Percentiles rank a stretch among this genome's conserved stretches.
These are phyloP conservation scores for Diploscapter pachys DNA, from an alignment of 1,140 invertebrate genomes.

Conservation along the genomic window DNA sequence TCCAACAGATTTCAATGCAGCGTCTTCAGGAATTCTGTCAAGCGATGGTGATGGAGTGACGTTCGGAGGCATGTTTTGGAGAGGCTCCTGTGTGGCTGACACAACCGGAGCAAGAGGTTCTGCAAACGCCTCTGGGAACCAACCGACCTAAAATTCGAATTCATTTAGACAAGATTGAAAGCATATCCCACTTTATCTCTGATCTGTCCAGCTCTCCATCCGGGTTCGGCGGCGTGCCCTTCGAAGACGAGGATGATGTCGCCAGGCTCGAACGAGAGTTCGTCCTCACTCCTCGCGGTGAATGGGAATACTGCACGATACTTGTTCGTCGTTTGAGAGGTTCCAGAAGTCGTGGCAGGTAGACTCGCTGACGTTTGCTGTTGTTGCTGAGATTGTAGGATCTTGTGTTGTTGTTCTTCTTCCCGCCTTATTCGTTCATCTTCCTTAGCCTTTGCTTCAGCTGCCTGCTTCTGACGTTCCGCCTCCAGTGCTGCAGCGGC, in stretches of 20 bases:
- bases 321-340: slow-evolving; percentile 32
- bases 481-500: neutral
- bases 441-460: neutral
- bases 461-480: neutral
- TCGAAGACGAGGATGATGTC: slow-evolving; percentile 84
- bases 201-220: slow-evolving; percentile 87
- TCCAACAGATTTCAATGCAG: slow-evolving; percentile 12
- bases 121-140: slow-evolving; percentile 96
- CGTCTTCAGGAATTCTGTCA: slow-evolving; percentile 47
- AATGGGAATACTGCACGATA: slow-evolving; percentile 91
- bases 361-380: neutral
- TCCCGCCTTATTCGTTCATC: too few relatives aligned
- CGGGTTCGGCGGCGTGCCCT: slow-evolving; percentile 83
- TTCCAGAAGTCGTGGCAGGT: slow-evolving; percentile 7
- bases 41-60: slow-evolving; percentile 53
- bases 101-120: slow-evolving; percentile 68
- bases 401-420: too few relatives aligned
- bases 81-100: slow-evolving; percentile 32
- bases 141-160: slow-evolving; percentile 66
- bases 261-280: slow-evolving; percentile 83
- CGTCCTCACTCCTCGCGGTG: slow-evolving; percentile 83
- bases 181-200: slow-evolving; percentile 61
- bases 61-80: slow-evolving; percentile 35
- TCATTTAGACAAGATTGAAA: neutral
- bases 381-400: too few relatives aligned